Percentiles rank a stretch among this genome's conserved stretches.
Conservation (phyloP, 2,113 vertebrate species). For the Brachypodius melanocephalos region DNA sequence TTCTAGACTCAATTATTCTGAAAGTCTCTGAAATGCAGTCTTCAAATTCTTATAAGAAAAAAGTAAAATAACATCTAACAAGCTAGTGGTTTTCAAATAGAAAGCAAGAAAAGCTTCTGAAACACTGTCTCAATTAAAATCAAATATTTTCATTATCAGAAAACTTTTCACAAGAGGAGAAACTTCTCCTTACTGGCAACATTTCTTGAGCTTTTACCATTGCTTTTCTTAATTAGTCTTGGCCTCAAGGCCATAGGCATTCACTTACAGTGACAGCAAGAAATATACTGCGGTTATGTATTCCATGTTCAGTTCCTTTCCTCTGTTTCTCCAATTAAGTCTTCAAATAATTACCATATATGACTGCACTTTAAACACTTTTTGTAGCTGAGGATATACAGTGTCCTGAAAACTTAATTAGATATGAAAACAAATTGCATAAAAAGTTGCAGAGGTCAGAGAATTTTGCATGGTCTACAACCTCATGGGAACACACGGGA, state of each 20-base stretch:
- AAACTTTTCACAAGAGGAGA: neutral
- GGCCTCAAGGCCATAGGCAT: neutral
- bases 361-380: neutral
- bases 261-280: neutral
- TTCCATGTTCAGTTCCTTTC: neutral
- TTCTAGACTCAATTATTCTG: neutral
- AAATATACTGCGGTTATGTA: neutral
- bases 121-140: neutral
- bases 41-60: neutral
- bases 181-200: neutral
- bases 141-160: neutral
- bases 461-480: neutral
- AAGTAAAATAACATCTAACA: neutral
- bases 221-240: neutral
- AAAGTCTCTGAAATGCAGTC: neutral
- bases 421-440: neutral
- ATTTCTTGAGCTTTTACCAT: neutral
- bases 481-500: neutral
- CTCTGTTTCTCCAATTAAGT: neutral
- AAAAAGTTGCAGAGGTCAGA: neutral
- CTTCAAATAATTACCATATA: neutral
- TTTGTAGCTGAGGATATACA: neutral
- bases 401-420: neutral
- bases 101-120: neutral
- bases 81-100: neutral